Evolutionary conservation across 1,140 invertebrate species (phyloP).

Genomic region (Homarus americanus): DNA sequence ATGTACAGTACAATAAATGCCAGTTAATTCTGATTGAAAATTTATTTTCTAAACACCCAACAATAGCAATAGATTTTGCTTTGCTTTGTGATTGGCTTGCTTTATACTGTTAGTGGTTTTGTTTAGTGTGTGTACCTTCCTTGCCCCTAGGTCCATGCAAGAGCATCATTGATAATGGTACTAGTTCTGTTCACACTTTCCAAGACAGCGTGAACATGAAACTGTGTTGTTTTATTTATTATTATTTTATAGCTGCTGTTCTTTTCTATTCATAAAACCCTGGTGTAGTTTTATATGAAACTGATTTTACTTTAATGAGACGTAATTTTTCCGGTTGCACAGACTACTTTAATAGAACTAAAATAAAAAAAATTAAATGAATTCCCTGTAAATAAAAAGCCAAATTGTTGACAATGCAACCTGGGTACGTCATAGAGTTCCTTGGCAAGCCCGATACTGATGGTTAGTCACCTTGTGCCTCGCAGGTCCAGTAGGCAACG

Average conservation of each 20-base stretch:
- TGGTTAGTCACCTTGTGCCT: constrained; percentile 54
- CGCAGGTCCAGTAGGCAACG: constrained; percentile 75
- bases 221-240: not conserved
- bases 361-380: not conserved
- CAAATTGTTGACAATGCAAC: not conserved
- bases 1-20: not conserved
- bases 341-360: not conserved
- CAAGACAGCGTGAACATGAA: not conserved
- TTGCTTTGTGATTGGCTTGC: not conserved
- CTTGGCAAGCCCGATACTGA: constrained; percentile 31
- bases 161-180: not conserved
- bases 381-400: not conserved
- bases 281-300: not conserved
- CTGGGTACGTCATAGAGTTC: constrained; percentile 16
- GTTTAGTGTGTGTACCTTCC: not conserved
- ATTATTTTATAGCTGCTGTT: not conserved
- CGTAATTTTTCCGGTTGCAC: not conserved
- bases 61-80: not conserved
- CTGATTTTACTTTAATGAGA: not conserved
- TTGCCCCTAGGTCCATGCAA: not conserved
- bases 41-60: not conserved
- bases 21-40: not conserved
- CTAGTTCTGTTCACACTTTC: not conserved
- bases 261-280: not conserved
- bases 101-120: not conserved